phyloP scores from a whole-genome alignment of 2,888 invertebrate species.

The Watsonalla cultraria region DNA sequence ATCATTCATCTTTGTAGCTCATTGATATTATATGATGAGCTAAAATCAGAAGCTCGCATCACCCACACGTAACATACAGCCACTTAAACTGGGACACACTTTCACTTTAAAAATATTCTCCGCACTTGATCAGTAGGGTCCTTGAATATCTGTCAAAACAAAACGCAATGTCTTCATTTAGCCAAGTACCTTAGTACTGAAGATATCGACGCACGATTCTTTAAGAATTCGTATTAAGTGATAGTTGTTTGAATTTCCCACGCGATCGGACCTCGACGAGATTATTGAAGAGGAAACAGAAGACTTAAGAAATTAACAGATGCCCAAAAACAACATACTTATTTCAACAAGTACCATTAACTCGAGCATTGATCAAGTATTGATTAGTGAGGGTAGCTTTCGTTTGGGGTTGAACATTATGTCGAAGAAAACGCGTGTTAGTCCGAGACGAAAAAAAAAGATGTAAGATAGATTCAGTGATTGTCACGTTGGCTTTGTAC shows the following conservation, averaged over 20 bases:
- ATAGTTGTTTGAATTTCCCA: slow-evolving; percentile 42
- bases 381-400: too few relatives aligned
- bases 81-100: neutral
- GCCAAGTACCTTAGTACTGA: neutral
- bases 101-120: neutral
- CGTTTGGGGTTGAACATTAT: too few relatives aligned
- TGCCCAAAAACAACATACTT: neutral
- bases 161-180: slow-evolving; percentile 14
- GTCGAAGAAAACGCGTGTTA: too few relatives aligned
- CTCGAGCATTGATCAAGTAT: too few relatives aligned
- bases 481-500: too few relatives aligned
- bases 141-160: slow-evolving; percentile 9
- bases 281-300: slow-evolving; percentile 14
- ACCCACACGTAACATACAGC: too few relatives aligned
- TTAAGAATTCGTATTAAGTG: slow-evolving; percentile 37
- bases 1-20: too few relatives aligned
- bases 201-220: slow-evolving; percentile 39
- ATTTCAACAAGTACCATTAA: slow-evolving; percentile 11
- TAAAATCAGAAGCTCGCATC: too few relatives aligned
- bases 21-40: too few relatives aligned
- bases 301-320: slow-evolving; percentile 1
- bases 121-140: neutral
- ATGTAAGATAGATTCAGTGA: too few relatives aligned
- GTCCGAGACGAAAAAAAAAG: too few relatives aligned
- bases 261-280: slow-evolving; percentile 15